Evolutionary conservation across 2,113 vertebrate genomes (phyloP).

Genomic region (Lucifuga dentata): DNA sequence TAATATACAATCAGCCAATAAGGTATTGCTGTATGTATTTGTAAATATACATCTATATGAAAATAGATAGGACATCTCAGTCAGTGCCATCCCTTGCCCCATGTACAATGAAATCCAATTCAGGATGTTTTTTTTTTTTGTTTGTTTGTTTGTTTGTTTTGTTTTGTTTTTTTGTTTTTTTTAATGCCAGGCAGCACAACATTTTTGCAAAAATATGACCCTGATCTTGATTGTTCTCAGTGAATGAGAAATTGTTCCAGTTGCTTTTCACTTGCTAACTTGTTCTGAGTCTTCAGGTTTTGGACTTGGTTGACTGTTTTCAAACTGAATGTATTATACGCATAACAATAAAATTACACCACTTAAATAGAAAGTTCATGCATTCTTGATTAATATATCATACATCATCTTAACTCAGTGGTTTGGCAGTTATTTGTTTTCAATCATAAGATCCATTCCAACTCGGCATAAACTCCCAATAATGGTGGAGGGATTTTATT

Average conservation of each 20-base stretch:
- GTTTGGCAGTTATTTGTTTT: too few species aligned
- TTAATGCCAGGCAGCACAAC: slow-evolving; percentile 45
- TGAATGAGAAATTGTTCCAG: slow-evolving; percentile 28
- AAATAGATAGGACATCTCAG: slow-evolving; percentile 37
- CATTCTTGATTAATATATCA: neutral
- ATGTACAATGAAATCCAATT: slow-evolving; percentile 40
- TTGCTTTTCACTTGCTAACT: slow-evolving; percentile 35
- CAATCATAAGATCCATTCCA: too few species aligned
- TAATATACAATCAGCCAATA: slow-evolving; percentile 22
- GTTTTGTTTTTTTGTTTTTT: too few species aligned
- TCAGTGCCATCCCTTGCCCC: slow-evolving; percentile 37
- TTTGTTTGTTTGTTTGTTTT: slow-evolving; percentile 36
- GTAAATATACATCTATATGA: too few species aligned
- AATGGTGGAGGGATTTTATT: too few species aligned
- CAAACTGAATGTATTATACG: slow-evolving; percentile 84
- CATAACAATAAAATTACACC: slow-evolving; percentile 76
- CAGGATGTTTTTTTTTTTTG: neutral
- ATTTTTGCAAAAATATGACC: slow-evolving; percentile 28
- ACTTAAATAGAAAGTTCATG: slow-evolving; percentile 29
- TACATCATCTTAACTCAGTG: too few species aligned
- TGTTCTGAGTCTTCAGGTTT: slow-evolving; percentile 64
- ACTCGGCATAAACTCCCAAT: too few species aligned
- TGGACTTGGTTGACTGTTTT: slow-evolving; percentile 74
- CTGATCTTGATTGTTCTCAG: slow-evolving; percentile 5
- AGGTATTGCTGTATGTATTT: slow-evolving; percentile 45